A percentile compares a stretch with the other conserved stretches of the same genome.
phyloP scores from a whole-genome alignment of 53 echinoderm and acorn worm species.

The Apostichopus leukothele region DNA sequence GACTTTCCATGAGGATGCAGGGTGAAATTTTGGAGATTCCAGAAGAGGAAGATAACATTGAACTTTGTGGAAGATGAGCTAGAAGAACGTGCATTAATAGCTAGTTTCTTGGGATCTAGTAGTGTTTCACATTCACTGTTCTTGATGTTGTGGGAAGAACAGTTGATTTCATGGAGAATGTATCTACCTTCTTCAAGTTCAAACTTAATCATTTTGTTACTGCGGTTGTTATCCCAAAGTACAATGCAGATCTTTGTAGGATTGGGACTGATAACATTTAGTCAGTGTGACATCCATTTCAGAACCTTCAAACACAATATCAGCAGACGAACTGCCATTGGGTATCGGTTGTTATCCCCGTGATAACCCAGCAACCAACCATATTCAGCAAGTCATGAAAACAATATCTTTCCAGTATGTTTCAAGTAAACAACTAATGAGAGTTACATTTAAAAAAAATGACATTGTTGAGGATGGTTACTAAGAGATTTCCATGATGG shows the following conservation, averaged over 20 bases:
- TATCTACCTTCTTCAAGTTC: constrained; percentile 40
- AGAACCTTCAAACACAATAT: constrained; percentile 54
- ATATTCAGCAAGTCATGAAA: constrained; percentile 54
- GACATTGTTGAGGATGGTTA: constrained; percentile 48
- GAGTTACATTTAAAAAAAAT: constrained; percentile 49
- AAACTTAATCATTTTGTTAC: constrained; percentile 52
- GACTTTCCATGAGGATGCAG: too few relatives aligned
- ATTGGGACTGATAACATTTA: constrained; percentile 49
- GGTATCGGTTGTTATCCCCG: constrained; percentile 54
- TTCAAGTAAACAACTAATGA: constrained; percentile 36
- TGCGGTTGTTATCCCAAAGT: constrained; percentile 40
- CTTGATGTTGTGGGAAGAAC: constrained; percentile 44
- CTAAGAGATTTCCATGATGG: constrained; percentile 58
- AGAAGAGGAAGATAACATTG: too few relatives aligned
- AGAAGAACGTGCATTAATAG: constrained; percentile 40
- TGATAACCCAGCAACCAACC: constrained; percentile 43
- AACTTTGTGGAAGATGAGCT: not conserved
- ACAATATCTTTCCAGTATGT: constrained; percentile 56
- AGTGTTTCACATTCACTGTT: constrained; percentile 57
- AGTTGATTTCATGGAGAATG: constrained; percentile 49
- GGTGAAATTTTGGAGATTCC: too few relatives aligned
- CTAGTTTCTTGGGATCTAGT: constrained; percentile 48
- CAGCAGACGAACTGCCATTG: constrained; percentile 52
- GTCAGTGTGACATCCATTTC: constrained; percentile 52
- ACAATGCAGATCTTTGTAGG: constrained; percentile 41